phyloP scores from a whole-genome alignment of 1,140 invertebrate species.

The Megathymus violae region DNA sequence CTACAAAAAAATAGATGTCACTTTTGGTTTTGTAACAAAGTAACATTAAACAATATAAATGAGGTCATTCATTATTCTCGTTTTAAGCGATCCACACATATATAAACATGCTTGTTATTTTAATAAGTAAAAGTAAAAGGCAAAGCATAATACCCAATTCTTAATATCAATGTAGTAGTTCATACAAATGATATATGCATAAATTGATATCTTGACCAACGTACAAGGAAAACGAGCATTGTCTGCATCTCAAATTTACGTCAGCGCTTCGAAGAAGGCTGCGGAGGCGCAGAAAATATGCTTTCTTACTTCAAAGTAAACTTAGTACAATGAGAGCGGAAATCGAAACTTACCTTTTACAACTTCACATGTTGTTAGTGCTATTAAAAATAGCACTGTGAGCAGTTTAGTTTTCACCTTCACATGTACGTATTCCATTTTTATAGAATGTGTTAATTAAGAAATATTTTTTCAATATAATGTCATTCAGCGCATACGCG shows the following conservation, averaged over 20 bases:
- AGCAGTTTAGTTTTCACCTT: slow-evolving; percentile 41
- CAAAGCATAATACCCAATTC: background rate
- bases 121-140: slow-evolving; percentile 9
- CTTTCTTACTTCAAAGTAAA: slow-evolving; percentile 31
- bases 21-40: too few species aligned
- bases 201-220: background rate
- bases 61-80: background rate
- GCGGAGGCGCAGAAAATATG: slow-evolving; percentile 20
- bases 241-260: slow-evolving; percentile 21
- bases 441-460: slow-evolving; percentile 32
- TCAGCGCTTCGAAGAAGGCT: slow-evolving; percentile 29
- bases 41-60: background rate
- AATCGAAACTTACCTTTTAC: slow-evolving; percentile 45
- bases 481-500: slow-evolving; percentile 36
- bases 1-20: too few species aligned
- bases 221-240: slow-evolving; percentile 9
- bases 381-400: slow-evolving; percentile 39
- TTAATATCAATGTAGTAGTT: background rate
- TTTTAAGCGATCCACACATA: background rate
- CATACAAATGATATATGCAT: background rate
- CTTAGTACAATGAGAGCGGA: slow-evolving; percentile 29
- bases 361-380: slow-evolving; percentile 42
- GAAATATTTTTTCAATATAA: slow-evolving; percentile 35
- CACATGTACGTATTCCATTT: slow-evolving; percentile 44
- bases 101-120: slow-evolving; percentile 3